Percentiles rank a stretch among this genome's conserved stretches.
Conservation (phyloP, 2,888 invertebrate species). For the Priocnemis perturbator region DNA sequence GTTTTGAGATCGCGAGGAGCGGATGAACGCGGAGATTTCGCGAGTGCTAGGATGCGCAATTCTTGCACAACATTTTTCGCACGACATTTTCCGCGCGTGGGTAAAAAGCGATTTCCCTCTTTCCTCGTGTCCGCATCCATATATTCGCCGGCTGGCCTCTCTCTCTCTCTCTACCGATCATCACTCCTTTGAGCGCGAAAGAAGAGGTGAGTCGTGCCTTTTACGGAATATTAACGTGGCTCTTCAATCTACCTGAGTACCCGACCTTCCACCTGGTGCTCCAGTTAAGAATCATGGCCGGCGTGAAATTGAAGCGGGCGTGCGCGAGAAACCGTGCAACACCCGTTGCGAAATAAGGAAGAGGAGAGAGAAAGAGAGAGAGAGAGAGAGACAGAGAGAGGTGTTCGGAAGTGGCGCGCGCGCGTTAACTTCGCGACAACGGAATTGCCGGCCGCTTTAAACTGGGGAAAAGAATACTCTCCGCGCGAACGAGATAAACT, state of each 20-base stretch:
- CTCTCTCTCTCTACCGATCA: constrained; percentile 4
- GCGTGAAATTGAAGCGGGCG: constrained; percentile 25
- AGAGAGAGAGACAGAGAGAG: constrained; percentile 2
- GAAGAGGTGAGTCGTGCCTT: constrained; percentile 26
- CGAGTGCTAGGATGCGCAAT: neutral
- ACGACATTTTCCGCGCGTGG: neutral
- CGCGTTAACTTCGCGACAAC: constrained; percentile 12
- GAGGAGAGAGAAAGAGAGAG: neutral
- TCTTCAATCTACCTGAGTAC: constrained; percentile 28
- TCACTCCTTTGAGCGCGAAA: too few species aligned
- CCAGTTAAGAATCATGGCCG: constrained; percentile 33
- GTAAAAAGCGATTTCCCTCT: neutral
- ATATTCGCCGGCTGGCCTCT: neutral
- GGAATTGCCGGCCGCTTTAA: too few species aligned
- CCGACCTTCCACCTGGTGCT: constrained; percentile 41
- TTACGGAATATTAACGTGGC: constrained; percentile 45
- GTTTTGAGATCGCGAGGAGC: constrained; percentile 2
- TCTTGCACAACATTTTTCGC: constrained; percentile 2
- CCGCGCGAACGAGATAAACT: too few species aligned
- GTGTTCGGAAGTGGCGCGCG: constrained; percentile 39
- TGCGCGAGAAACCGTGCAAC: neutral
- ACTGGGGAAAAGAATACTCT: too few species aligned
- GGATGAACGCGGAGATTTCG: constrained; percentile 10
- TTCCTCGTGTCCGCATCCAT: constrained; percentile 1
- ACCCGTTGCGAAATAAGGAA: neutral